Conservation (phyloP, 2,113 vertebrate genomes). For the Rhinichthys klamathensis region DNA sequence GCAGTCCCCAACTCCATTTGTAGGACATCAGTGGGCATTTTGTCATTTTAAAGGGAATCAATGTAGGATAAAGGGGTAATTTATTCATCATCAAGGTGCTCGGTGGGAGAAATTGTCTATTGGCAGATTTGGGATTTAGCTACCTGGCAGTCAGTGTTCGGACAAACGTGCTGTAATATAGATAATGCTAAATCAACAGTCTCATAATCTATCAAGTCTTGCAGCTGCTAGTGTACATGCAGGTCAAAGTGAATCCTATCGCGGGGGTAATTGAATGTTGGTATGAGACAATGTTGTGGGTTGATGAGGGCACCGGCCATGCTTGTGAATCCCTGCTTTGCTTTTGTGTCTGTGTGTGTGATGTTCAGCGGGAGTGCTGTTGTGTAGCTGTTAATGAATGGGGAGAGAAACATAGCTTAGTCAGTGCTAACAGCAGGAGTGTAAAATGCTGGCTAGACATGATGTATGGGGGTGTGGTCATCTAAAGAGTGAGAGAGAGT, state of each 20-base stretch:
- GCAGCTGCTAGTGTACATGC: background rate
- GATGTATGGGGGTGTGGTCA: slow-evolving; percentile 13
- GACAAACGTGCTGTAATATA: slow-evolving; percentile 9
- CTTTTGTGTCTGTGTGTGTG: slow-evolving; percentile 8
- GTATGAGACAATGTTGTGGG: slow-evolving; percentile 15
- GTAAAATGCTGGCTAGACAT: slow-evolving; percentile 30
- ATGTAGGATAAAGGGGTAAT: slow-evolving; percentile 51
- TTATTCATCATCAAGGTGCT: slow-evolving; percentile 47
- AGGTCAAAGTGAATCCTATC: background rate
- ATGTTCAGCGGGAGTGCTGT: slow-evolving; percentile 20
- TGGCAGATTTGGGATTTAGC: slow-evolving; percentile 41
- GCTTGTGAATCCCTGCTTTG: slow-evolving; percentile 46
- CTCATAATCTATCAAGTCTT: slow-evolving; percentile 34
- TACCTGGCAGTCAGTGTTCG: slow-evolving; percentile 37
- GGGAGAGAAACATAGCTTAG: slow-evolving; percentile 32
- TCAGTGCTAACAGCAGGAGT: slow-evolving; percentile 36
- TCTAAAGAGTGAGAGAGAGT: background rate
- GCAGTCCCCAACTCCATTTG: slow-evolving; percentile 9
- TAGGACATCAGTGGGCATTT: slow-evolving; percentile 28
- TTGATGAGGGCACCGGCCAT: slow-evolving; percentile 7
- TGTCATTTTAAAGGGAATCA: slow-evolving; percentile 52
- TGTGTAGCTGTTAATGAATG: slow-evolving; percentile 40
- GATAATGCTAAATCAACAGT: slow-evolving; percentile 48
- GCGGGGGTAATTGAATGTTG: slow-evolving; percentile 28
- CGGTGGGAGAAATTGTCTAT: slow-evolving; percentile 38